A percentile compares a stretch with the other conserved stretches of the same genome.
phyloP scores from a whole-genome alignment of 2,888 invertebrate species.

The Nomada ruficornis region DNA sequence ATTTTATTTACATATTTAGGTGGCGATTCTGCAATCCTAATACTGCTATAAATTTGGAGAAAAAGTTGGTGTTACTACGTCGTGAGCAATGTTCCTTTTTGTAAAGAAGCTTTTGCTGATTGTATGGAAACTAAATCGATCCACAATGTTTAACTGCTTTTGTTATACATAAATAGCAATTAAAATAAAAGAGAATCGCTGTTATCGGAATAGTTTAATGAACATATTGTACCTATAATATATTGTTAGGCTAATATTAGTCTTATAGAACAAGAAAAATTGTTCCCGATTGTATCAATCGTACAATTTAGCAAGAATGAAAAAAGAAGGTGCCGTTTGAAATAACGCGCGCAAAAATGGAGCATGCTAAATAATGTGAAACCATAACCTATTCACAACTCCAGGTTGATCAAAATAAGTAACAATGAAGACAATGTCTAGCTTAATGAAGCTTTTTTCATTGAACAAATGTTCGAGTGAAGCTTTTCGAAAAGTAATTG shows the following conservation, averaged over 20 bases:
- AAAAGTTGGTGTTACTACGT: conserved; percentile 66
- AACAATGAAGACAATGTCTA: conserved; percentile 60
- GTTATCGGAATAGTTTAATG: not conserved
- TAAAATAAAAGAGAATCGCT: not conserved
- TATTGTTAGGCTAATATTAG: not conserved
- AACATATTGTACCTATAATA: not conserved
- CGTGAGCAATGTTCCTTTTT: conserved; percentile 56
- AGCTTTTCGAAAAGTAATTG: conserved; percentile 58
- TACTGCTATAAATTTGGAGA: conserved; percentile 63
- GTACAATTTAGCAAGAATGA: not conserved
- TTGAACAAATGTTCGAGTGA: conserved; percentile 50
- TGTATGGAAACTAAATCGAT: not conserved
- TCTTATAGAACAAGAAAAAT: not conserved
- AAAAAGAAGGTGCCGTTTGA: not conserved
- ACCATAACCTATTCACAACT: conserved; percentile 50
- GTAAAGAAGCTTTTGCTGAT: not conserved
- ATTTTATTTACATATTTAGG: conserved; percentile 57
- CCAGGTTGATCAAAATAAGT: not conserved
- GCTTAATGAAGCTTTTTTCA: conserved; percentile 46
- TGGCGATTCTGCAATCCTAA: conserved; percentile 75
- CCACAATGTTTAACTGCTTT: not conserved
- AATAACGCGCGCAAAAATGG: not conserved
- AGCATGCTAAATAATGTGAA: not conserved
- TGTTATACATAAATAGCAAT: not conserved
- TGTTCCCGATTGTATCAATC: not conserved